These are phyloP conservation scores for Chrysochloris asiatica DNA, from an alignment of 2,113 vertebrate species.

Conservation along the genomic window DNA sequence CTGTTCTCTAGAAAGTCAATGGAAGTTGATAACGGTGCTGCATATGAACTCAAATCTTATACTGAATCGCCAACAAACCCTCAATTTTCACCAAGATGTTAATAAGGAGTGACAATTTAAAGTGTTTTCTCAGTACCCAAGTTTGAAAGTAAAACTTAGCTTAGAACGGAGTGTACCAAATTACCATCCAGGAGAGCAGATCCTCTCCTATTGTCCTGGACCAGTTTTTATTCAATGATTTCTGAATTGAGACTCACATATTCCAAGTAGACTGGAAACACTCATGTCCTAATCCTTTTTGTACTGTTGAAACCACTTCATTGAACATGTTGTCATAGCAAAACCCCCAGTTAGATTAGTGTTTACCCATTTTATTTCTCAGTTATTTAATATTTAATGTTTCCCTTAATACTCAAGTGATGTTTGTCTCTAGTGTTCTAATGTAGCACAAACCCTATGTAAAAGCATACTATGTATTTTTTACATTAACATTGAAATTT, in stretches of 20 bases:
- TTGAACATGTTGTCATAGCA: slow-evolving; percentile 98
- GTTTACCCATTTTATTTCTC: slow-evolving; percentile 97
- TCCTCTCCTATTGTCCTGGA: slow-evolving; percentile 81
- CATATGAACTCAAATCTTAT: slow-evolving; percentile 99
- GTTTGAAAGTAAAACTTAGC: slow-evolving; percentile 65
- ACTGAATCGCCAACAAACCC: slow-evolving; percentile 97
- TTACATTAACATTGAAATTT: slow-evolving; percentile 98
- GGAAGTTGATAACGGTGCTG: slow-evolving; percentile 99
- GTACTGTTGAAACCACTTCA: slow-evolving; percentile 98
- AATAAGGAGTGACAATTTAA: slow-evolving; percentile 75
- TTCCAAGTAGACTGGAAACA: slow-evolving; percentile 94
- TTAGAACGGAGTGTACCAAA: slow-evolving; percentile 73
- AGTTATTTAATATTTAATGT: slow-evolving; percentile 99
- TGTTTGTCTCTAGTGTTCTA: slow-evolving; percentile 96
- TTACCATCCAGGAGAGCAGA: slow-evolving; percentile 70
- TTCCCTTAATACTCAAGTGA: slow-evolving; percentile 98
- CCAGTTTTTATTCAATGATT: slow-evolving; percentile 84
- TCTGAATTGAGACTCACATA: slow-evolving; percentile 91
- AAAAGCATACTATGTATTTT: slow-evolving; percentile 99
- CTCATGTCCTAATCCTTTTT: slow-evolving; percentile 92
- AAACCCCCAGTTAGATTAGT: slow-evolving; percentile 94
- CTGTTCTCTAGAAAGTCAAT: slow-evolving; percentile 99
- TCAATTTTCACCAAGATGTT: slow-evolving; percentile 96
- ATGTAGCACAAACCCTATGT: slow-evolving; percentile 98
- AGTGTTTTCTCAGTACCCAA: slow-evolving; percentile 72